A percentile compares a stretch with the other conserved stretches of the same genome.
Evolutionary conservation across 2,797 vertebrate genomes (phyloP).

Genomic region (Antrozous pallidus): DNA sequence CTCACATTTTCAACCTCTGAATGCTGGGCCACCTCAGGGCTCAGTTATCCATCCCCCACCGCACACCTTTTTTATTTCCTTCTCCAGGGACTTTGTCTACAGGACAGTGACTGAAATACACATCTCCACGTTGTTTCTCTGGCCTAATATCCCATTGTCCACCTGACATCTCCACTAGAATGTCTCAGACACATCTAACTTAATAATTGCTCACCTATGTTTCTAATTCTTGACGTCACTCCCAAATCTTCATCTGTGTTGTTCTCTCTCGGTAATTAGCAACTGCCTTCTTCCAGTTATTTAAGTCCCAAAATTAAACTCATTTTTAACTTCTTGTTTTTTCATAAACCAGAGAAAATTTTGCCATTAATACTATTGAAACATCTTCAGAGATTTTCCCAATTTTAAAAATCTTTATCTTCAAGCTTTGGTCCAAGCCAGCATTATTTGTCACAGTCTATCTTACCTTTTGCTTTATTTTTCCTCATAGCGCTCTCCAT

Average conservation of each 20-base stretch:
- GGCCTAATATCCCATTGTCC: background rate
- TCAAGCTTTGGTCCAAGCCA: background rate
- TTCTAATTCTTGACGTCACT: background rate
- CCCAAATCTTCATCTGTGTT: background rate
- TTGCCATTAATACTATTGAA: background rate
- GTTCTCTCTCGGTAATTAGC: background rate
- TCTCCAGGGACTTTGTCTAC: background rate
- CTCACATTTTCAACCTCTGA: background rate
- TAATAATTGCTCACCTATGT: background rate
- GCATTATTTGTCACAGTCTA: background rate
- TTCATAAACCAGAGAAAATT: background rate
- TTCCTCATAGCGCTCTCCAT: background rate
- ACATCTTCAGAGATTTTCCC: background rate
- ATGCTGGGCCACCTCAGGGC: background rate
- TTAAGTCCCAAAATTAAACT: background rate
- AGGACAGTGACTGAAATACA: background rate
- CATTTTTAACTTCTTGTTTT: background rate
- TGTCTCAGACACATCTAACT: background rate
- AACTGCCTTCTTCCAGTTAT: background rate
- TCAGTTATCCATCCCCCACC: too few species aligned
- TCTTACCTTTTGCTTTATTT: background rate
- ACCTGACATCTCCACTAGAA: background rate
- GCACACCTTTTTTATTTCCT: background rate
- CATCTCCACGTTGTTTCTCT: background rate
- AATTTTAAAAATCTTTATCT: background rate